Base-by-base conservation (phyloP, 2,797 vertebrate genomes). In the Chrysocyon brachyurus region DNA sequence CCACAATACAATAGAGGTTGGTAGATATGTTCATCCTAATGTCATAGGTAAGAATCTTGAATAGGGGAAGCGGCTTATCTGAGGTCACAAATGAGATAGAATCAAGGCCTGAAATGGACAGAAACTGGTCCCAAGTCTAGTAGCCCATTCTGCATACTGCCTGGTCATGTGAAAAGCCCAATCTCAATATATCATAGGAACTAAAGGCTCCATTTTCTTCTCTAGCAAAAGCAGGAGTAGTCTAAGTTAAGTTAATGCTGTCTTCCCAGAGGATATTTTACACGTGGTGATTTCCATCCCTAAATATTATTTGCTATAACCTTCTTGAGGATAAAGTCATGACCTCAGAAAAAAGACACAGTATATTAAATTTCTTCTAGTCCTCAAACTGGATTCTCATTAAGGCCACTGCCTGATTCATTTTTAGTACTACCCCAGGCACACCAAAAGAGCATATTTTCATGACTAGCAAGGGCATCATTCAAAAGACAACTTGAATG, bases 401-500 rank as follows among this genome's bases (percentile, higher is more conserved):
- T 95, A 96, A 85, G 36, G 87, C 73, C 24, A 78, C 33, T 84
- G 36, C 46, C 40, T 84, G 82, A 59, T 95, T 97, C 90, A 75
- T 92, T 96, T 94, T 97, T 84, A 89, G 91, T 77, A 86, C 14
- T 94, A 75, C 68, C 85, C 28, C 6, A 61, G 87, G 93, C 63
- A 84, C 46, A 33, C 70, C 56, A 17, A 90, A 85, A 91, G 36
- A 79, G 70, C 78, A 91, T 87, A 92, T 97, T 96, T 97, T 95
- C 94, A 95, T 87, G 85, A 26, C 52, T 89, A 78, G 54, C 85
- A 89, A 83, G 87, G 78, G 86, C 68, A 97, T 91, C 90, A 90
- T 94, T 97, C 90, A 96, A 96, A 97, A 91, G 90, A 88, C 54
- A 89, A 72, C 95, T 96, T 96, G 87, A 97, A 97, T 86, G 40